Percentiles rank a stretch among this genome's conserved stretches.
Evolutionary conservation across 37 sponge, comb jelly and placozoan species (phyloP).

Genomic region (Spongilla lacustris): DNA sequence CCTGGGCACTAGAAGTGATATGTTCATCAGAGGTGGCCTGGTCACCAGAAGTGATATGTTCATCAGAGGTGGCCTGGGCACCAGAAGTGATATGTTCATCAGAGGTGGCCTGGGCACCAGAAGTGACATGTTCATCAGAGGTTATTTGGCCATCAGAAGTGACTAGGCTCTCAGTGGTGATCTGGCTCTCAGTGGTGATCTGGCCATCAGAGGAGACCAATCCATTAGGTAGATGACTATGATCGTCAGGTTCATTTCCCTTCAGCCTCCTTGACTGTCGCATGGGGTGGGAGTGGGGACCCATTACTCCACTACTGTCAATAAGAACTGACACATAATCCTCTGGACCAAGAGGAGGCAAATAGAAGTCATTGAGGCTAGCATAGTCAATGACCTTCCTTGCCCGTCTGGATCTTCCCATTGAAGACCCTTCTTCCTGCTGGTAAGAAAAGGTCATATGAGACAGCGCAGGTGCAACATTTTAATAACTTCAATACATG

Average conservation of each 20-base stretch:
- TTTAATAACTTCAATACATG: constrained; percentile 5
- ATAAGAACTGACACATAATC: constrained; percentile 16
- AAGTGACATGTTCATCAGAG: not conserved
- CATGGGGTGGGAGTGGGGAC: not conserved
- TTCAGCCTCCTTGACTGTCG: not conserved
- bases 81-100: not conserved
- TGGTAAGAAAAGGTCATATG: not conserved
- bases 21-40: not conserved
- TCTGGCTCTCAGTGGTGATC: not conserved
- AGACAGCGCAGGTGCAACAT: not conserved
- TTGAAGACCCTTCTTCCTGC: constrained; percentile 2
- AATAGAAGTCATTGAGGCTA: constrained; percentile 60
- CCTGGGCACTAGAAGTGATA: not conserved
- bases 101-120: not conserved
- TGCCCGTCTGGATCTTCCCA: constrained; percentile 30
- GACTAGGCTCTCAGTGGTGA: not conserved
- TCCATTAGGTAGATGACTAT: not conserved
- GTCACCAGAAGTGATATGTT: too few species aligned
- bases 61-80: not conserved
- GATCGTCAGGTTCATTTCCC: not conserved
- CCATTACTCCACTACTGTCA: not conserved
- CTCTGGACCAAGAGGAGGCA: constrained; percentile 44
- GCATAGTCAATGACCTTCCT: constrained; percentile 65
- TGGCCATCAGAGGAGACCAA: not conserved
- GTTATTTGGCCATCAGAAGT: not conserved